Conservation (phyloP, 2,113 vertebrate genomes). For the Rhombomys opimus region DNA sequence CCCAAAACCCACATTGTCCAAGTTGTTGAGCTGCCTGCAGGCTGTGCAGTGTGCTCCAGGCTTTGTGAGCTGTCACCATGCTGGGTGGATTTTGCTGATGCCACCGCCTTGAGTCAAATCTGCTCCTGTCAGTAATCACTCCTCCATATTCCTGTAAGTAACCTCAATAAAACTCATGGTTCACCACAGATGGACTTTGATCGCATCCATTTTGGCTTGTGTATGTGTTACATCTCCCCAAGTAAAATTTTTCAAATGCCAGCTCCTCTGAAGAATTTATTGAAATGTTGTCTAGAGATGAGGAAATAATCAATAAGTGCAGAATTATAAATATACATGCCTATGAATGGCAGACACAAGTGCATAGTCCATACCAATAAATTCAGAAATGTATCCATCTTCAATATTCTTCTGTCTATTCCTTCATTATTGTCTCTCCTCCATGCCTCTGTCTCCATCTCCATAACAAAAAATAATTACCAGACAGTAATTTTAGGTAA, state of each 20-base stretch:
- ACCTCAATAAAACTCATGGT: neutral
- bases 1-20: too few species aligned
- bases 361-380: neutral
- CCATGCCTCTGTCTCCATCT: too few species aligned
- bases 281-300: too few species aligned
- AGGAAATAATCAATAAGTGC: neutral
- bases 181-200: neutral
- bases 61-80: neutral
- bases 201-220: neutral
- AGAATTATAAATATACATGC: neutral
- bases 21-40: neutral
- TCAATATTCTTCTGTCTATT: neutral
- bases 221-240: neutral
- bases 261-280: too few species aligned
- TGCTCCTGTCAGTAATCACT: neutral
- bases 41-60: neutral
- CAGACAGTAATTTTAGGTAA: neutral
- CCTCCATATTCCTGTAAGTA: neutral
- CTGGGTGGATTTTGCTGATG: neutral
- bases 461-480: neutral
- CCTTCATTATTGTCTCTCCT: neutral
- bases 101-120: neutral
- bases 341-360: neutral
- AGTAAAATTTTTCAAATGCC: too few species aligned
- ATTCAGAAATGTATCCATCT: neutral